Percentiles rank a stretch among this genome's conserved stretches.
Evolutionary conservation across 2,797 vertebrate species (phyloP).

Genomic region (Sternarchorhynchus goeldii): DNA sequence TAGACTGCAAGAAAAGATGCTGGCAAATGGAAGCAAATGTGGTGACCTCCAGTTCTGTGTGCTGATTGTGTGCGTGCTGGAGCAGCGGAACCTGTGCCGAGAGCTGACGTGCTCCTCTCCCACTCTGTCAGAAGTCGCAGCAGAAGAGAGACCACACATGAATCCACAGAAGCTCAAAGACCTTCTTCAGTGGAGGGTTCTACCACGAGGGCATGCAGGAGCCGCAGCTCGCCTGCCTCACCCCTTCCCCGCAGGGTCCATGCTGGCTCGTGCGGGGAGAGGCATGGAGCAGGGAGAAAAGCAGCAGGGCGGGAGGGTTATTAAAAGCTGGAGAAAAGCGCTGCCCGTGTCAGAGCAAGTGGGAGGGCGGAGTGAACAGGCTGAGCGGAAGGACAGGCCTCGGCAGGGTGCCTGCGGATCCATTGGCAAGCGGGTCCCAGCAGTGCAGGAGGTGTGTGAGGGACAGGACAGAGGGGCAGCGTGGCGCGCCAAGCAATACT

Average conservation of each 20-base stretch:
- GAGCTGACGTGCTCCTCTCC: conserved; percentile 21
- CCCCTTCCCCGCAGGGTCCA: conserved; percentile 54
- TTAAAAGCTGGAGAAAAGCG: conserved; percentile 42
- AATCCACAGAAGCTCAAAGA: conserved; percentile 30
- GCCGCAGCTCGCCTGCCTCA: conserved; percentile 30
- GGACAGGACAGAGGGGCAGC: conserved; percentile 44
- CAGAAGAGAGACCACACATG: conserved; percentile 7
- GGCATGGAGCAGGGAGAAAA: conserved; percentile 43
- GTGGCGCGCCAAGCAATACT: conserved; percentile 13
- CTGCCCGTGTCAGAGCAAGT: conserved; percentile 14
- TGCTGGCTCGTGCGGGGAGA: conserved; percentile 55
- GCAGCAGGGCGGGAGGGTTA: conserved; percentile 21
- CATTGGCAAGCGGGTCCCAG: conserved; percentile 58
- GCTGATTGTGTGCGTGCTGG: conserved; percentile 25
- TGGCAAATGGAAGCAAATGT: conserved; percentile 18
- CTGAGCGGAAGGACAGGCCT: conserved; percentile 52
- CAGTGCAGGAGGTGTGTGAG: conserved; percentile 59
- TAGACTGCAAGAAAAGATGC: conserved; percentile 14
- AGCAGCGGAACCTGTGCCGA: conserved; percentile 21
- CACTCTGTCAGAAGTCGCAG: conserved; percentile 4
- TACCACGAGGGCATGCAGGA: conserved; percentile 43
- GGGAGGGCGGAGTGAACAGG: conserved; percentile 38
- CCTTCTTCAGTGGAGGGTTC: conserved; percentile 32
- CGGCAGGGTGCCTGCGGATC: conserved; percentile 48
- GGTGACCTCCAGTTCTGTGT: conserved; percentile 16